These are phyloP conservation scores for Hylaeus volcanicus DNA, from an alignment of 1,140 invertebrate genomes.

Conservation along the genomic window DNA sequence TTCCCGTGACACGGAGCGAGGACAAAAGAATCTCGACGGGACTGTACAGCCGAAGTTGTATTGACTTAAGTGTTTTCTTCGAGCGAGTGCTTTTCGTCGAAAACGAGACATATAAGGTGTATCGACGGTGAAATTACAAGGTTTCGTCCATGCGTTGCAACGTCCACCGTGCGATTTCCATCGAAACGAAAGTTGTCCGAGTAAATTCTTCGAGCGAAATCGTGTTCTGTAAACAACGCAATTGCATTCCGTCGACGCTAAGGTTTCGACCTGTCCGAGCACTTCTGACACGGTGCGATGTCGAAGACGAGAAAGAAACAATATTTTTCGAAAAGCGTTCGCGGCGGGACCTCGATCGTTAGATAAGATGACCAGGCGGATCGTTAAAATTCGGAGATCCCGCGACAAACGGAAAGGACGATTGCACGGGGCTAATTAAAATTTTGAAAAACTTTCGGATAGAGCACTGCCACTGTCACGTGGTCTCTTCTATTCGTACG, in stretches of 20 bases:
- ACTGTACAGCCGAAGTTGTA: slow-evolving; percentile 69
- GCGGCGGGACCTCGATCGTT: not conserved
- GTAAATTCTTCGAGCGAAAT: slow-evolving; percentile 8
- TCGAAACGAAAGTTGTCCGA: not conserved
- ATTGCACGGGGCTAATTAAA: slow-evolving; percentile 36
- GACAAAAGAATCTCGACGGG: slow-evolving; percentile 59
- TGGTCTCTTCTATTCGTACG: slow-evolving; percentile 59
- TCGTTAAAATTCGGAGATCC: not conserved
- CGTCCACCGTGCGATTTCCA: not conserved
- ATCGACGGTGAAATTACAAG: slow-evolving; percentile 6
- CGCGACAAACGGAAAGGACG: slow-evolving; percentile 6
- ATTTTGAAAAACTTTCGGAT: slow-evolving; percentile 52
- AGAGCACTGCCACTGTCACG: slow-evolving; percentile 64
- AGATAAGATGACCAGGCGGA: slow-evolving; percentile 4
- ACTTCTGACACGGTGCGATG: slow-evolving; percentile 19
- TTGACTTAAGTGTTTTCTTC: slow-evolving; percentile 64
- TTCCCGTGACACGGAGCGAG: slow-evolving; percentile 9
- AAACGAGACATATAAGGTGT: slow-evolving; percentile 31
- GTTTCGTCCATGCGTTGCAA: not conserved
- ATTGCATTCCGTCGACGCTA: slow-evolving; percentile 26
- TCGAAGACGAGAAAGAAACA: slow-evolving; percentile 34
- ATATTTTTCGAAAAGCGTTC: not conserved
- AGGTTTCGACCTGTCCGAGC: not conserved
- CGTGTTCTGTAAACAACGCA: slow-evolving; percentile 18
- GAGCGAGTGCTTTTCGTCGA: slow-evolving; percentile 31